phyloP scores from a whole-genome alignment of 2,113 vertebrate species.

The Notothenia coriiceps region DNA sequence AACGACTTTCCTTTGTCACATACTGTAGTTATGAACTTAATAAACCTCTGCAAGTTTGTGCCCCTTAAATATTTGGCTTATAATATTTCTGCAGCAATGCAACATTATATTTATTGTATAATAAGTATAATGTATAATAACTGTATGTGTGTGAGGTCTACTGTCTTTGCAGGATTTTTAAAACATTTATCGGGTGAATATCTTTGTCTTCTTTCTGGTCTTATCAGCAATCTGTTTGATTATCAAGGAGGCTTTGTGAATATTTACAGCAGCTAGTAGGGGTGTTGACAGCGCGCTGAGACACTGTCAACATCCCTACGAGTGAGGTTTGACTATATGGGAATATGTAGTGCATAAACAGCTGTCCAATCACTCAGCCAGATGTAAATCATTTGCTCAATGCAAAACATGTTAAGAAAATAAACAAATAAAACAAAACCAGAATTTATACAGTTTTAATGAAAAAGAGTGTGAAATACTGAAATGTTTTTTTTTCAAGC shows the following conservation, averaged over 20 bases:
- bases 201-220: not conserved
- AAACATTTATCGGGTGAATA: not conserved
- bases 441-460: no score
- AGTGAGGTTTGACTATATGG: not conserved
- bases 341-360: not conserved
- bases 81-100: not conserved
- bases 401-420: no score
- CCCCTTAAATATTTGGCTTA: no score
- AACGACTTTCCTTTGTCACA: not conserved
- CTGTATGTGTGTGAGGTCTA: not conserved
- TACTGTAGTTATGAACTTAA: not conserved
- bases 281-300: not conserved
- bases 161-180: not conserved
- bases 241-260: no score
- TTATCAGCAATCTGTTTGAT: not conserved
- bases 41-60: not conserved
- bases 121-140: not conserved
- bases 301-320: not conserved
- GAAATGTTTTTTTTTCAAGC: no score
- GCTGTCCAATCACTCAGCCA: not conserved
- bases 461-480: not conserved
- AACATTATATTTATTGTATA: not conserved
- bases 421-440: no score
- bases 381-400: not conserved
- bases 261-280: not conserved